Evolutionary conservation across 2,113 vertebrate species (phyloP).

Genomic region (Thalassarche chlororhynchos): DNA sequence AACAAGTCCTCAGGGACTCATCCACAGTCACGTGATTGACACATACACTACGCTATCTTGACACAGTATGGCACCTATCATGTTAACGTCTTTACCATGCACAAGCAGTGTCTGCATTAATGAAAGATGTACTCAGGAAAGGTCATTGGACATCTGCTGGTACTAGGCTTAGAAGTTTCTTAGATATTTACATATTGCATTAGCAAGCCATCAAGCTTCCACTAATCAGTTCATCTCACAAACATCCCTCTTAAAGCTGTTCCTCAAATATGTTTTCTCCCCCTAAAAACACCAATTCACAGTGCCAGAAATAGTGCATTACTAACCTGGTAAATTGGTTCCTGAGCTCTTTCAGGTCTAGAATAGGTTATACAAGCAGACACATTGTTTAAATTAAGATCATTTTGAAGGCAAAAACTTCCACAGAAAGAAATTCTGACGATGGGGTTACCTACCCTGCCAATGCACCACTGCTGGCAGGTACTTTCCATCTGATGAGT

Average conservation of each 20-base stretch:
- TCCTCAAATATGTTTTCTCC: not conserved
- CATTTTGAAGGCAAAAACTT: not conserved
- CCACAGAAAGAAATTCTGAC: not conserved
- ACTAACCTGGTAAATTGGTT: not conserved
- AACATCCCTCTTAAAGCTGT: not conserved
- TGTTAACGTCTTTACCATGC: not conserved
- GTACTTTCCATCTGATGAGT: not conserved
- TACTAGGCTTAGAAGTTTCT: not conserved
- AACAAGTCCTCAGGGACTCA: conserved; percentile 57
- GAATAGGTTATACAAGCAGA: not conserved
- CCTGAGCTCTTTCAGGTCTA: not conserved
- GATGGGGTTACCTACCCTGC: not conserved
- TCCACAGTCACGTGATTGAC: conserved; percentile 22
- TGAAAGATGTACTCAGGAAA: not conserved
- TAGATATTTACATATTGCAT: not conserved
- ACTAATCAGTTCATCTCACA: not conserved
- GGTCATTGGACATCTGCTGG: not conserved
- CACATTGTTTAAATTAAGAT: not conserved
- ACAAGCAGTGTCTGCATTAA: not conserved
- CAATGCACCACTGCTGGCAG: not conserved
- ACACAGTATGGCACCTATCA: not conserved
- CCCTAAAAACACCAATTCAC: not conserved
- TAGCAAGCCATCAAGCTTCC: not conserved
- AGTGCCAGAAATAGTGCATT: not conserved
- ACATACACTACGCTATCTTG: not conserved